Evolutionary conservation across 1,140 invertebrate genomes (phyloP).

Genomic region (Halictus rubicundus): DNA sequence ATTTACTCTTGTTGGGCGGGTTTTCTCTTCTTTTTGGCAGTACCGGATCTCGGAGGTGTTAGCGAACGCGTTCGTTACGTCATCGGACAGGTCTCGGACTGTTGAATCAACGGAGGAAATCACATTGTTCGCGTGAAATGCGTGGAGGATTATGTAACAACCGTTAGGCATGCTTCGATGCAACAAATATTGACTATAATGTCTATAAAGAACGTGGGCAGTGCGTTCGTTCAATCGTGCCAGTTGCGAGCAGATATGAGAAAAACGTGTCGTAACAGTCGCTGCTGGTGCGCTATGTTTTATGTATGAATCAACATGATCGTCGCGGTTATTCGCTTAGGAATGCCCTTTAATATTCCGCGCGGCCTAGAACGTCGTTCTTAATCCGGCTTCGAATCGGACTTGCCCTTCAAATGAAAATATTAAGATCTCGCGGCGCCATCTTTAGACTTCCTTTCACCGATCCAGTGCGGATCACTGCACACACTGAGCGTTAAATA

Average conservation of each 20-base stretch:
- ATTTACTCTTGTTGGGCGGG: too few species aligned
- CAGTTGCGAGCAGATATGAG: too few species aligned
- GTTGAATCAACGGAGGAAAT: neutral
- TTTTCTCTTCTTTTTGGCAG: too few species aligned
- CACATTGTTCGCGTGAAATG: neutral
- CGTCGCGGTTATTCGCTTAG: neutral
- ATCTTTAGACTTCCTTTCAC: too few species aligned
- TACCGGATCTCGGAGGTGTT: neutral
- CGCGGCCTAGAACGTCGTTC: neutral
- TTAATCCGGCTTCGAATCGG: too few species aligned
- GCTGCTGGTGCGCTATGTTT: neutral
- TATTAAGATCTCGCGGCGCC: neutral
- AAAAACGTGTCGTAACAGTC: neutral
- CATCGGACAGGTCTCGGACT: neutral
- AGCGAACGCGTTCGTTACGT: neutral
- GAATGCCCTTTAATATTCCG: neutral
- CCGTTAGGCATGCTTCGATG: slow-evolving; percentile 3
- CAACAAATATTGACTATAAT: slow-evolving; percentile 11
- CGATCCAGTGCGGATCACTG: too few species aligned
- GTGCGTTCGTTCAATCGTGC: slow-evolving; percentile 9
- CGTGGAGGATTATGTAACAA: neutral
- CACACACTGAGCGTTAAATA: too few species aligned
- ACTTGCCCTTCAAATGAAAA: neutral
- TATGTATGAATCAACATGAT: slow-evolving; percentile 4
- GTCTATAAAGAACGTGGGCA: neutral